These are phyloP conservation scores for Rhinogobius similis DNA, from an alignment of 2,113 vertebrate species.

Conservation along the genomic window DNA sequence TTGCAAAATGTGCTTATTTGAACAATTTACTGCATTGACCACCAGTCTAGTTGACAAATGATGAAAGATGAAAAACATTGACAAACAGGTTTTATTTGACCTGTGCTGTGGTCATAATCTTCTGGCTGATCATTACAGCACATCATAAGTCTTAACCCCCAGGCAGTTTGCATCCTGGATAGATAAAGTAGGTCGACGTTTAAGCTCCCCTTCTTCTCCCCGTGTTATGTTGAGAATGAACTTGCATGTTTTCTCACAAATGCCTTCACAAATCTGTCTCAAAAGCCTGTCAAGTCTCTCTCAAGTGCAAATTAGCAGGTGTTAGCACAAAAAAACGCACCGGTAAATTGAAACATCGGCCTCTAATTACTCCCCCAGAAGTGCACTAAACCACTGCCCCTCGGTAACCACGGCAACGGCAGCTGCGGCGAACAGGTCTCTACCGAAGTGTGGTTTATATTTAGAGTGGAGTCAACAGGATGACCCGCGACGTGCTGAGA, in stretches of 20 bases:
- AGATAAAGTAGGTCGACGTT: not conserved
- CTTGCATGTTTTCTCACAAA: not conserved
- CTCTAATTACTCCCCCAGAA: constrained; percentile 9
- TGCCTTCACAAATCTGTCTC: not conserved
- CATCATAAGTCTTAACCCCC: too few relatives aligned
- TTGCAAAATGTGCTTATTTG: too few relatives aligned
- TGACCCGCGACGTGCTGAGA: not conserved
- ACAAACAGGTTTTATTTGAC: too few relatives aligned
- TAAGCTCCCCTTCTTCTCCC: not conserved
- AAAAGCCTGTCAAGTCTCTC: not conserved
- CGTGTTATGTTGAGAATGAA: not conserved
- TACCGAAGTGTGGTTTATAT: not conserved
- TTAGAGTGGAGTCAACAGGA: not conserved
- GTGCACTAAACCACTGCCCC: not conserved
- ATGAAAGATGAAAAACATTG: too few relatives aligned
- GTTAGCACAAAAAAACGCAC: not conserved
- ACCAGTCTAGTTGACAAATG: too few relatives aligned
- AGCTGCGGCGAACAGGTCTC: constrained; percentile 3
- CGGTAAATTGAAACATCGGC: constrained; percentile 12
- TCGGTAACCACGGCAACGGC: constrained; percentile 11
- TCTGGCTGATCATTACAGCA: not conserved
- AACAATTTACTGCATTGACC: too few relatives aligned
- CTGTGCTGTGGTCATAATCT: not conserved
- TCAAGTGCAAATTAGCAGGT: constrained; percentile 14
- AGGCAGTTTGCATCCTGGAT: too few relatives aligned